These are phyloP conservation scores for Halichondria panicea DNA, from an alignment of 37 sponge, comb jelly and placozoan genomes.

Conservation along the genomic window DNA sequence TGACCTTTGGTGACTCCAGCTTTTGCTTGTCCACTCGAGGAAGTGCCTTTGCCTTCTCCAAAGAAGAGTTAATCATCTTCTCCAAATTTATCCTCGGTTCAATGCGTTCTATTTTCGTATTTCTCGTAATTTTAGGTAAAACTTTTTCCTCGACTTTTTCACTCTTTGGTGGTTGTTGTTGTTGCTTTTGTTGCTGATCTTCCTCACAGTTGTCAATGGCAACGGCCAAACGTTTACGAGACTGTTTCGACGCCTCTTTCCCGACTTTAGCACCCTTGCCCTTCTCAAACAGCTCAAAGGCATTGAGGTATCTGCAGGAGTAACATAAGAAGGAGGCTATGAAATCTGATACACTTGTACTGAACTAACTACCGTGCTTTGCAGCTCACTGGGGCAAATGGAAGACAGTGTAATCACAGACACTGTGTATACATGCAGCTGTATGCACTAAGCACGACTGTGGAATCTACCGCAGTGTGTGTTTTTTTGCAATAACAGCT, in stretches of 20 bases:
- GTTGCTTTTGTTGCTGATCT: neutral
- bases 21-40: too few species aligned
- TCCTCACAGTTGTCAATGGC: neutral
- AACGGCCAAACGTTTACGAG: neutral
- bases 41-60: too few species aligned
- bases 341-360: neutral
- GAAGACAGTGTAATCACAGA: neutral
- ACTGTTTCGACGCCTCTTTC: neutral
- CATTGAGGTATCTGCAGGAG: constrained; percentile 53
- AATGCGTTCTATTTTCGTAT: too few species aligned
- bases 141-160: neutral
- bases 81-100: too few species aligned
- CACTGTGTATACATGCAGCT: neutral
- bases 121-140: too few species aligned
- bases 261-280: neutral
- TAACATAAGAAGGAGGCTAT: neutral
- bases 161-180: neutral
- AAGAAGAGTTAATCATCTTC: too few species aligned
- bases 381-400: too few species aligned
- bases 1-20: too few species aligned
- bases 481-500: too few species aligned
- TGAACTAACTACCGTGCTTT: too few species aligned
- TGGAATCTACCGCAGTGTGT: too few species aligned
- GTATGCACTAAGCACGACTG: too few species aligned
- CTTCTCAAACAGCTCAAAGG: constrained; percentile 54